A percentile compares a stretch with the other conserved stretches of the same genome.
Conservation (phyloP, 2,888 invertebrate species). For the Andrena marginata region DNA sequence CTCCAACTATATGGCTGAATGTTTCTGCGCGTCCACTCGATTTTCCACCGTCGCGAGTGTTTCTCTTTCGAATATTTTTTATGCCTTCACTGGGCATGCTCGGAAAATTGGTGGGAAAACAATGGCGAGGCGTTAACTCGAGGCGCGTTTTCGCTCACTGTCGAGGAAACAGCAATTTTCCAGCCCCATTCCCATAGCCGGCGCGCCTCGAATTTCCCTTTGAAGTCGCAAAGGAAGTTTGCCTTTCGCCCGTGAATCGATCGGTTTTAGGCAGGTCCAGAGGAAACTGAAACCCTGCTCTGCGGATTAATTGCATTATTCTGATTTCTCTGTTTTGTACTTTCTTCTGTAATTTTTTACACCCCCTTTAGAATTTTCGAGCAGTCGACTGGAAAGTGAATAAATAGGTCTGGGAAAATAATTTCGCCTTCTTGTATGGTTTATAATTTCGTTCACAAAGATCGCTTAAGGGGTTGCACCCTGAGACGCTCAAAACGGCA, state of each 20-base stretch:
- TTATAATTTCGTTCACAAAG: too few species aligned
- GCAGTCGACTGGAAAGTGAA: too few species aligned
- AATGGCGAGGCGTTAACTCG: constrained; percentile 18
- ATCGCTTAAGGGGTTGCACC: too few species aligned
- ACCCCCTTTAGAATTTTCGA: too few species aligned
- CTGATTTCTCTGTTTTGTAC: too few species aligned
- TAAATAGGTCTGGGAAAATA: too few species aligned
- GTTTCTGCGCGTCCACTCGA: background rate
- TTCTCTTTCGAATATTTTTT: constrained; percentile 4
- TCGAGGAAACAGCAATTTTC: constrained; percentile 41
- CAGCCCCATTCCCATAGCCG: background rate
- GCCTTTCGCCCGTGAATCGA: background rate
- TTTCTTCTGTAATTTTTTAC: too few species aligned
- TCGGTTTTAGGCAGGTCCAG: background rate
- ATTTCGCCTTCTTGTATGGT: too few species aligned
- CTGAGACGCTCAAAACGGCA: too few species aligned
- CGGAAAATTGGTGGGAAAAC: constrained; percentile 28
- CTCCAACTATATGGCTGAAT: too few species aligned
- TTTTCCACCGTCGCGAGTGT: background rate
- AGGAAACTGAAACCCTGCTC: background rate
- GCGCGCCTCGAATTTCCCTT: constrained; percentile 28
- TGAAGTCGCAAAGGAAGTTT: background rate
- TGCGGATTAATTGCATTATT: too few species aligned
- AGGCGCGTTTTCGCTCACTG: background rate
- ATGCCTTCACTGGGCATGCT: background rate